These are phyloP conservation scores for Theropithecus gelada DNA, from an alignment of 2,113 vertebrate genomes.

Conservation along the genomic window DNA sequence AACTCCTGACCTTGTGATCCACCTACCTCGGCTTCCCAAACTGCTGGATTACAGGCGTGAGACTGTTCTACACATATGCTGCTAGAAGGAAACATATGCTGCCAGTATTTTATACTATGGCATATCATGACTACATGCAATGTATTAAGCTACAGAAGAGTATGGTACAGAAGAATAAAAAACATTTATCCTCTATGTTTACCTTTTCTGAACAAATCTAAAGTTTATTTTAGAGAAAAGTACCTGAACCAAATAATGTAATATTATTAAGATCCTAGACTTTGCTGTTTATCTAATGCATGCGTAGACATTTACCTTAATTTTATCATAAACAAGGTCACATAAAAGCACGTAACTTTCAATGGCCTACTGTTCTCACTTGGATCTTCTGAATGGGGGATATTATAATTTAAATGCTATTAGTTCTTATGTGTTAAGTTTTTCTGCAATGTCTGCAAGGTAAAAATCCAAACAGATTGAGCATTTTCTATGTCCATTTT, in stretches of 20 bases:
- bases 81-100: no score
- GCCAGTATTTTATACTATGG: background rate
- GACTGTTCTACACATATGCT: background rate
- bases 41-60: no score
- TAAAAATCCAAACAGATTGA: background rate
- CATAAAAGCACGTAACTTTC: background rate
- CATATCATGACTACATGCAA: fast-evolving
- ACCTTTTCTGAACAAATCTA: background rate
- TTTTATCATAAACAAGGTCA: background rate
- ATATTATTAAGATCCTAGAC: background rate
- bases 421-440: background rate
- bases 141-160: background rate
- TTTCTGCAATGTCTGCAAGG: background rate
- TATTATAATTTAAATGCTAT: background rate
- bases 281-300: background rate
- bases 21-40: no score
- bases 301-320: background rate
- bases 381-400: background rate
- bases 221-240: background rate
- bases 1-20: no score
- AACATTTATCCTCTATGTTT: background rate
- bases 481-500: background rate
- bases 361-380: background rate
- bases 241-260: background rate
- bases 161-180: background rate